A percentile compares a stretch with the other conserved stretches of the same genome.
These are phyloP conservation scores for Parasteatoda tepidariorum DNA, from an alignment of 1,140 invertebrate genomes.

Conservation along the genomic window DNA sequence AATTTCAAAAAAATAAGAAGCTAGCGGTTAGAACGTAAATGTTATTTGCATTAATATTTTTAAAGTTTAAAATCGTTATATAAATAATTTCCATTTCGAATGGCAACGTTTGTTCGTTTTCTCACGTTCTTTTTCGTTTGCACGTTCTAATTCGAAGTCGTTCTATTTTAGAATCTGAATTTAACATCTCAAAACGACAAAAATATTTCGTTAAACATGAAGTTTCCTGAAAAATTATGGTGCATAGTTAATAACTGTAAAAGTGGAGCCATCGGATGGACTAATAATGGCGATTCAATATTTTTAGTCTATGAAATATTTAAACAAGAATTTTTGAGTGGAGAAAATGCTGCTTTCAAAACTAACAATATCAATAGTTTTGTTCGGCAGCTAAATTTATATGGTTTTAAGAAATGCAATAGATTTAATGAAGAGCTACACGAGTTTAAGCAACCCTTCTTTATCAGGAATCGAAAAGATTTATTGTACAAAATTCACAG, in stretches of 20 bases:
- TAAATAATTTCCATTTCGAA: too few relatives aligned
- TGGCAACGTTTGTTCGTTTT: too few relatives aligned
- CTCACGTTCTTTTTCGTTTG: too few relatives aligned
- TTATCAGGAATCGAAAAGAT: constrained; percentile 62
- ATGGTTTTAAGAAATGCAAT: constrained; percentile 66
- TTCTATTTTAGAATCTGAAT: too few relatives aligned
- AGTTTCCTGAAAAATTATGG: constrained; percentile 67
- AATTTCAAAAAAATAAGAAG: too few relatives aligned
- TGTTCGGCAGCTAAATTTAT: constrained; percentile 66
- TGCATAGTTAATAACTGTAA: constrained; percentile 65
- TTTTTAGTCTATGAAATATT: constrained; percentile 64
- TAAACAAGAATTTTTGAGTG: constrained; percentile 64
- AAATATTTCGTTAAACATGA: too few relatives aligned
- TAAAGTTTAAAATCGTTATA: too few relatives aligned
- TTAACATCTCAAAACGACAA: too few relatives aligned
- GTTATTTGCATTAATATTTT: too few relatives aligned
- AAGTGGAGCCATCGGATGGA: constrained; percentile 65
- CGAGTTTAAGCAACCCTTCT: constrained; percentile 62
- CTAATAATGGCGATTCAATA: constrained; percentile 63
- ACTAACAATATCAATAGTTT: constrained; percentile 66
- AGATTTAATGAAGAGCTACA: constrained; percentile 57
- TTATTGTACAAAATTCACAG: constrained; percentile 17
- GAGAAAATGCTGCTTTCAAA: constrained; percentile 63
- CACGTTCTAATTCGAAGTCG: too few relatives aligned
- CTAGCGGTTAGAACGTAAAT: too few relatives aligned